These are phyloP conservation scores for Drosophila fungiperda DNA, from an alignment of 2,888 invertebrate genomes.

Conservation along the genomic window DNA sequence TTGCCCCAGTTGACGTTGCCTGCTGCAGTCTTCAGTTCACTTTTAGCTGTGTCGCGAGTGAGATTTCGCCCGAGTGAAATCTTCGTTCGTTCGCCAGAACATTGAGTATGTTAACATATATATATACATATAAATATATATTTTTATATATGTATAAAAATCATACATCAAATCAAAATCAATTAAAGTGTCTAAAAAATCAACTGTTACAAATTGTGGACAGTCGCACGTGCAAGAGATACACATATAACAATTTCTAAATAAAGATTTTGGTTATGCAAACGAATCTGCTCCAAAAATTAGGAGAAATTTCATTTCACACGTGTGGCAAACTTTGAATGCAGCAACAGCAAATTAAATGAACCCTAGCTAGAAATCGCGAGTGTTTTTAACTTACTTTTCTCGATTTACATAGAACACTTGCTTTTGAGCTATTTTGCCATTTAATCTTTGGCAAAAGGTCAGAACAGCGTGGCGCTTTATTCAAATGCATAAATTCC, in stretches of 20 bases:
- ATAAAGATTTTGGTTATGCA: conserved; percentile 47
- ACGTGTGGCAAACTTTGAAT: conserved; percentile 7
- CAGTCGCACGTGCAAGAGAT: conserved; percentile 29
- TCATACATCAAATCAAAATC: conserved; percentile 39
- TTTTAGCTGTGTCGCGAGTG: conserved; percentile 57
- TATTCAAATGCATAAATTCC: neutral
- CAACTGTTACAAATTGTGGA: neutral
- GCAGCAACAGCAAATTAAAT: neutral
- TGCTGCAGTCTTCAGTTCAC: conserved; percentile 59
- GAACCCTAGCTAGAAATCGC: too few relatives aligned
- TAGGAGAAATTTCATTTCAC: conserved; percentile 9
- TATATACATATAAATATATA: neutral
- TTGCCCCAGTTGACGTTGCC: conserved; percentile 32
- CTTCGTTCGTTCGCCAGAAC: conserved; percentile 31
- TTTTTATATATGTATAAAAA: neutral
- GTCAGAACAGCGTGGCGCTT: neutral
- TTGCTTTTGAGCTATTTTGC: neutral
- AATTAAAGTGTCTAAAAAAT: conserved; percentile 32
- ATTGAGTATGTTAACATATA: conserved; percentile 44
- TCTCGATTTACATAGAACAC: neutral
- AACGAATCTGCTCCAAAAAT: conserved; percentile 28
- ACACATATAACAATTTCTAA: neutral
- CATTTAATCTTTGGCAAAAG: neutral
- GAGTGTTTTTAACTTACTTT: neutral
- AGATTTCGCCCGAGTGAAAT: conserved; percentile 44